Conservation (phyloP, 53 echinoderm and acorn worm species). For the Patiria pectinifera region DNA sequence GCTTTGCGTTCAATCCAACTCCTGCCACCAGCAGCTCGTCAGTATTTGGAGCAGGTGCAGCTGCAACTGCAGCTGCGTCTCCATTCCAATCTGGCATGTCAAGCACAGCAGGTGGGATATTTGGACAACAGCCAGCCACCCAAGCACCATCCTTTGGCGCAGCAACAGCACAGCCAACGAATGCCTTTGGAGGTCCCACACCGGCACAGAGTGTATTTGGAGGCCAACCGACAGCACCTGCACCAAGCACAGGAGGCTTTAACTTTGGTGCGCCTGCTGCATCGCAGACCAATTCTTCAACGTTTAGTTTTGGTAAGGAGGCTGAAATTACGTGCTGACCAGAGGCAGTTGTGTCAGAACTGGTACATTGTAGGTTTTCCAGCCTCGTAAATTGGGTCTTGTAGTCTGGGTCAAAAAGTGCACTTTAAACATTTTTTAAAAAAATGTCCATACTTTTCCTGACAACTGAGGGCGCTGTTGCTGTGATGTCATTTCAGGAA, state of each 20-base stretch:
- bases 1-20: conserved; percentile 21
- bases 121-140: conserved; percentile 42
- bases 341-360: no score
- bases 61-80: conserved; percentile 19
- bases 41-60: conserved; percentile 32
- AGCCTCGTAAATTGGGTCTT: no score
- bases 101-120: conserved; percentile 21
- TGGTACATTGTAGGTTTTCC: no score
- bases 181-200: conserved; percentile 36
- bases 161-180: conserved; percentile 26
- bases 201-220: conserved; percentile 29
- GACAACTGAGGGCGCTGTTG: no score
- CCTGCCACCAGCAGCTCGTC: conserved; percentile 11
- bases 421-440: no score
- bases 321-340: not conserved
- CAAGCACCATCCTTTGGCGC: conserved; percentile 26
- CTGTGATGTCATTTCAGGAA: no score
- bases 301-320: conserved; percentile 51
- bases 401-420: no score
- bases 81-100: conserved; percentile 18
- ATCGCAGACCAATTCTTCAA: conserved; percentile 19
- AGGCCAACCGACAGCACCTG: conserved; percentile 18
- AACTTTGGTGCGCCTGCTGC: conserved; percentile 17
- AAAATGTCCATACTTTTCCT: no score
- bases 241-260: not conserved